phyloP scores from a whole-genome alignment of 2,888 invertebrate genomes.

The Eupelmus urozonus region DNA sequence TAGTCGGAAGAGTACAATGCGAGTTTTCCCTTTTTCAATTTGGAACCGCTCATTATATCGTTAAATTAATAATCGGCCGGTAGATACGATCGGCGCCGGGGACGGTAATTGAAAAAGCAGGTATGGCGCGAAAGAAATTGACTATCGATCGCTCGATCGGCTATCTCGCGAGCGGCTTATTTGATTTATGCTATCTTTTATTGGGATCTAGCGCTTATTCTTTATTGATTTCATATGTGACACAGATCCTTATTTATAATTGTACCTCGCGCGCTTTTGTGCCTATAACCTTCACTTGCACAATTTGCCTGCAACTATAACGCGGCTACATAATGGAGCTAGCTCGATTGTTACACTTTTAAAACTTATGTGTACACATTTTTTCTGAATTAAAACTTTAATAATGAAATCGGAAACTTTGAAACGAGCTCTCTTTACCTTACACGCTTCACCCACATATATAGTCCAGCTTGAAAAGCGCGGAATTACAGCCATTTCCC shows the following conservation, averaged over 20 bases:
- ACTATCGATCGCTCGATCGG: constrained; percentile 7
- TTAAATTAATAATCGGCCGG: constrained; percentile 14
- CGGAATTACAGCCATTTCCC: no score
- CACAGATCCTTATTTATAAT: constrained; percentile 18
- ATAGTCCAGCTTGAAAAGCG: no score
- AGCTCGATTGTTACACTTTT: constrained; percentile 8
- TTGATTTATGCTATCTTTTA: constrained; percentile 36
- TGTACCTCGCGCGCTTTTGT: not conserved
- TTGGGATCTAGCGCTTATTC: constrained; percentile 16
- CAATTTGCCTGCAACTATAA: not conserved
- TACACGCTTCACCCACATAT: no score
- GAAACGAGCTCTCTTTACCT: no score
- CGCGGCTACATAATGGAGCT: not conserved
- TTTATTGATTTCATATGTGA: constrained; percentile 26
- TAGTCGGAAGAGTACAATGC: no score
- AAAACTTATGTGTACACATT: not conserved
- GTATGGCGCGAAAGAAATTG: not conserved
- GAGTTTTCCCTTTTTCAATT: not conserved
- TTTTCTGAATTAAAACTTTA: not conserved
- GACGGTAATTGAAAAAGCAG: not conserved
- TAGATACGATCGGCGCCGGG: not conserved
- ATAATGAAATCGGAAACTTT: no score
- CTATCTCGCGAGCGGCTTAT: not conserved
- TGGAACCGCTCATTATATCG: not conserved
- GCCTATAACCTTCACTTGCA: not conserved